Percentiles rank a stretch among this genome's conserved stretches.
Conservation (phyloP, 2,113 vertebrate species). For the Varanus komodoensis region DNA sequence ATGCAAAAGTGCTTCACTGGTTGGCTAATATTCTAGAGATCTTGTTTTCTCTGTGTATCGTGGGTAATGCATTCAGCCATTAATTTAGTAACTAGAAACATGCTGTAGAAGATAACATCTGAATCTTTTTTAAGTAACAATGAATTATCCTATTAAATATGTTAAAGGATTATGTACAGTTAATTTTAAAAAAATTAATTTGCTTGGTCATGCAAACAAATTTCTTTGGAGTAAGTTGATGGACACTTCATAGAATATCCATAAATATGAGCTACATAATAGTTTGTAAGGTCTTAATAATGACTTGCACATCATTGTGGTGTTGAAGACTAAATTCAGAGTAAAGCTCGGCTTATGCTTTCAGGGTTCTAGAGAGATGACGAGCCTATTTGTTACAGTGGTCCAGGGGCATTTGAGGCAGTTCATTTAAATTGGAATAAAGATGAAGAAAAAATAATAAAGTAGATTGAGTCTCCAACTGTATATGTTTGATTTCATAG, state of each 20-base stretch:
- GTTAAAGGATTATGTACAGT: background rate
- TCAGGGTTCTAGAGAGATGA: constrained; percentile 22
- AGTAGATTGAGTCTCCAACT: constrained; percentile 92
- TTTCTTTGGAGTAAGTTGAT: background rate
- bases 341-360: constrained; percentile 28
- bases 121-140: background rate
- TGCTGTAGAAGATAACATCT: background rate
- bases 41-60: background rate
- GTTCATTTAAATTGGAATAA: constrained; percentile 39
- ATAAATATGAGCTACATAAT: background rate
- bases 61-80: background rate
- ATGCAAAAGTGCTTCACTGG: background rate
- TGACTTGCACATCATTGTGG: background rate
- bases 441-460: constrained; percentile 90
- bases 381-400: constrained; percentile 29
- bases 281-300: background rate
- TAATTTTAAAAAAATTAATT: background rate
- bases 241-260: constrained; percentile 22
- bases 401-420: constrained; percentile 20
- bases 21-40: background rate
- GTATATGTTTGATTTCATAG: constrained; percentile 40
- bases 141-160: background rate
- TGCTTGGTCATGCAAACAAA: background rate
- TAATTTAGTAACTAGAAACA: background rate
- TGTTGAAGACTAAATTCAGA: background rate